Conservation (phyloP, 2,797 vertebrate species). For the Holocentrus rufus region DNA sequence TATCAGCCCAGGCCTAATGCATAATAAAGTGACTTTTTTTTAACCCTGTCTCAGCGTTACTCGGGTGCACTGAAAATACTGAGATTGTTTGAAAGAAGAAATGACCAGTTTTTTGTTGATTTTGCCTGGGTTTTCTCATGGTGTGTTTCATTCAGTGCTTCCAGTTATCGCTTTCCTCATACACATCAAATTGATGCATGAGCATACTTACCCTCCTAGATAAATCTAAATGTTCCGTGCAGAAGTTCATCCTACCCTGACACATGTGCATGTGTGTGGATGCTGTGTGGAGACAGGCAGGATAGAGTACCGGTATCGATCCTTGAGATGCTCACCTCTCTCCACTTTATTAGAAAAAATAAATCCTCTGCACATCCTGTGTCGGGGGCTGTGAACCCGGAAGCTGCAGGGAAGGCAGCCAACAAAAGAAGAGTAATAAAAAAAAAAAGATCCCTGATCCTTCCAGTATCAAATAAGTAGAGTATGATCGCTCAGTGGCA, state of each 20-base stretch:
- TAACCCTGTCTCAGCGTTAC: too few species aligned
- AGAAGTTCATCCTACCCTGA: background rate
- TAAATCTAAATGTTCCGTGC: conserved; percentile 4
- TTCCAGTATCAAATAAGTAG: conserved; percentile 59
- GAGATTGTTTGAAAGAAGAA: background rate
- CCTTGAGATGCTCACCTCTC: conserved; percentile 21
- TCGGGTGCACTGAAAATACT: too few species aligned
- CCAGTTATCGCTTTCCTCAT: background rate
- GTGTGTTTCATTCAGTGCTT: conserved; percentile 4
- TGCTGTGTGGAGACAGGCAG: conserved; percentile 5
- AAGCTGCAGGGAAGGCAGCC: conserved; percentile 32
- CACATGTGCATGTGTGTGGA: conserved; percentile 24
- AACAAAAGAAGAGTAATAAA: conserved; percentile 48
- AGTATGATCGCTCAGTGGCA: conserved; percentile 55
- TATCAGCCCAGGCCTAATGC: too few species aligned
- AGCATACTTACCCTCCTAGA: conserved; percentile 16
- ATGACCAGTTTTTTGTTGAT: background rate
- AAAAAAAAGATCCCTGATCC: conserved; percentile 44
- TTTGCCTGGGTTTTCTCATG: background rate
- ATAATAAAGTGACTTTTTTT: too few species aligned
- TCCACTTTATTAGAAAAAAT: conserved; percentile 60
- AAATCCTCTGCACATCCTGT: conserved; percentile 42
- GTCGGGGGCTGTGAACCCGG: conserved; percentile 13
- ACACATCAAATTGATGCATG: conserved; percentile 8
- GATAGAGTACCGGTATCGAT: conserved; percentile 54